Base-by-base conservation (phyloP, 2,888 invertebrate species). In the Oligia fasciuncula region DNA sequence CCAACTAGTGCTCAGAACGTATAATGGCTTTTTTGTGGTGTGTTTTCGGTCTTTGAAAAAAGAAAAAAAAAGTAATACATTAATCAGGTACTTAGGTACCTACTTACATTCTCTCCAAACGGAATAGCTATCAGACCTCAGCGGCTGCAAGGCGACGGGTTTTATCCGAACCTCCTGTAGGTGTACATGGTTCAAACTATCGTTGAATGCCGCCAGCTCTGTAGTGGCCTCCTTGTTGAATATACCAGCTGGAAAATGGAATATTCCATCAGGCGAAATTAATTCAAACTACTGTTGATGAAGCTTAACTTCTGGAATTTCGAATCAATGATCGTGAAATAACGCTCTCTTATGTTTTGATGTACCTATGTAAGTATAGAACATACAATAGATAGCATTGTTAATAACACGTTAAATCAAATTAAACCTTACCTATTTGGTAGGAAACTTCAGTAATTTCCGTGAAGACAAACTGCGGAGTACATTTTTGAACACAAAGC, bases 51-150 rank as follows among this genome's bases (percentile, higher is more conserved):
- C n/a, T n/a, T 13, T 2, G 17, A 51, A 17, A 17, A 17, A 51
- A 51, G 0, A 51, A n/a, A 9, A 23, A 9, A 57, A 9, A 23
- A 11, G 11, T 23, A 23, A 57, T 23, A 11, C 40, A 19, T 60
- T n/a, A 13, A 46, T 35, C 19, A 51, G 40, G 8, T 57, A 43
- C 9, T 40, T 43, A 51, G n/a, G 4, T 63, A 92, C 5, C 40
- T 5, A 40, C 96, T 93, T 89, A 96, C 96, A 87, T 86, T 94
- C 93, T 85, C 92, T 93, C 95, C 95, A 95, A 17, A 94, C 90
- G 1, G 94, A 93, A 81, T 94, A 95, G 87, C 96, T 96, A 81
- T 96, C 96, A 35, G 90, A 82, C 70, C 93, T 92, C 2, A 85
- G 78, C 0, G 95, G 93, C 65, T 91, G 88, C 35, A 96, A 71